phyloP scores from a whole-genome alignment of 2,888 invertebrate genomes.

The Campoplex capitator region DNA sequence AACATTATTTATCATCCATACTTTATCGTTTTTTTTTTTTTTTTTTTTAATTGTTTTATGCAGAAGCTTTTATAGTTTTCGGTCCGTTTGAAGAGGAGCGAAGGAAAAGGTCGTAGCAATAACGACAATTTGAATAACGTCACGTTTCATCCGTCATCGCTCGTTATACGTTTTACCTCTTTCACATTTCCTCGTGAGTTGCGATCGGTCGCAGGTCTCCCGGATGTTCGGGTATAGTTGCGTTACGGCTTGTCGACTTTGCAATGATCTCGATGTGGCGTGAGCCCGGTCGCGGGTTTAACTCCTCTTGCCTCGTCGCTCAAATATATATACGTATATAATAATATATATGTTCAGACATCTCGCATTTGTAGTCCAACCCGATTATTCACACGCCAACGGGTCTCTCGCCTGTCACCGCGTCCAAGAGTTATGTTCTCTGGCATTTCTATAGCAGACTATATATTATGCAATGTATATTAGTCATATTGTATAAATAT shows the following conservation, averaged over 20 bases:
- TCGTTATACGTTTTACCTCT: constrained; percentile 65
- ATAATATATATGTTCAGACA: constrained; percentile 61
- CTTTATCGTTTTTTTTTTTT: neutral
- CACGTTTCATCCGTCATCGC: constrained; percentile 67
- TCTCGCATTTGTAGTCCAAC: constrained; percentile 69
- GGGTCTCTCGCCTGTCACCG: constrained; percentile 69
- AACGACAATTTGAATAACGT: constrained; percentile 68
- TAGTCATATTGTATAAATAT: constrained; percentile 35
- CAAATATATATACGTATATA: neutral
- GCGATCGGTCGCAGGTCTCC: constrained; percentile 26
- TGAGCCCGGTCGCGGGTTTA: constrained; percentile 52
- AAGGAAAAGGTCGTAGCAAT: constrained; percentile 44
- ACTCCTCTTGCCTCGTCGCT: constrained; percentile 37
- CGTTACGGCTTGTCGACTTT: constrained; percentile 68
- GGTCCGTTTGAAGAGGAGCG: constrained; percentile 17
- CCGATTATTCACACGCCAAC: constrained; percentile 72
- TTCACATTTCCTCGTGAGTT: constrained; percentile 36
- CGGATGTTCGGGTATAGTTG: constrained; percentile 44
- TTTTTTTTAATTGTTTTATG: neutral
- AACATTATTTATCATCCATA: neutral
- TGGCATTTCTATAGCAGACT: constrained; percentile 57
- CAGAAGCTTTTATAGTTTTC: constrained; percentile 41
- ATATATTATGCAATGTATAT: constrained; percentile 53
- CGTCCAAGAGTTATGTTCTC: constrained; percentile 67
- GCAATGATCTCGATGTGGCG: constrained; percentile 57